Evolutionary conservation across 1,140 invertebrate genomes (phyloP), one percentile per base, ranked within the genome.

Genomic region (Hermetia illucens): DNA sequence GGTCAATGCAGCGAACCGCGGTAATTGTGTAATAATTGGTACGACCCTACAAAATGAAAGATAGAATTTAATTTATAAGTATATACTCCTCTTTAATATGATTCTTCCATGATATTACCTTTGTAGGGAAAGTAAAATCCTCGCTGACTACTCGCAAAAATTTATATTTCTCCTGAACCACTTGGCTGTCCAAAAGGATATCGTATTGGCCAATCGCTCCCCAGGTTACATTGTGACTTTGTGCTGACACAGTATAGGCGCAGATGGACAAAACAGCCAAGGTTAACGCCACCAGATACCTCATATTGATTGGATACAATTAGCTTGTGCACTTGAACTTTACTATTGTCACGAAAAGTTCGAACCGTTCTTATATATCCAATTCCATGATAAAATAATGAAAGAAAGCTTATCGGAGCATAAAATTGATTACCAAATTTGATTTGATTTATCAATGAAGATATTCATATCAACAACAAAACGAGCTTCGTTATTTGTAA

Each of bases 1-100:
- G 65, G 32, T 71, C 71, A 3, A 67, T 57, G 8, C 65, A 64
- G 15, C 65, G 58, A 24, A 70, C 45, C 30, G 67, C 55, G 5
- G 64, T 68, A 18, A 72, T 69, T 18, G 42, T 55, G 2, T 49
- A 44, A 2, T 25, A 17, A 30, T 44, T 44, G 12, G 6, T 33
- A 10, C 10, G 12, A n/a, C 22, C 10, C 4, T 13, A 15, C 21
- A 13, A 18, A 1, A 21, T 17, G 15, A 13, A 27, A 27, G 24
- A 27, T 13, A 9, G 15, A n/a, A n/a, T n/a, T n/a, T n/a, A n/a
- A n/a, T n/a, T n/a, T 9, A 18, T 9, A 9, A 9, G 8, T 34
- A 18, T 34, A 34, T 34, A 18, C 17, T 13, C 8, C 15, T 34
- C 8, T 9, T 9, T 9, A 8, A 9, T 9, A 34, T 9, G 8